A percentile compares a stretch with the other conserved stretches of the same genome.
Evolutionary conservation across 2,113 vertebrate genomes (phyloP).

Genomic region (Oriolus oriolus): DNA sequence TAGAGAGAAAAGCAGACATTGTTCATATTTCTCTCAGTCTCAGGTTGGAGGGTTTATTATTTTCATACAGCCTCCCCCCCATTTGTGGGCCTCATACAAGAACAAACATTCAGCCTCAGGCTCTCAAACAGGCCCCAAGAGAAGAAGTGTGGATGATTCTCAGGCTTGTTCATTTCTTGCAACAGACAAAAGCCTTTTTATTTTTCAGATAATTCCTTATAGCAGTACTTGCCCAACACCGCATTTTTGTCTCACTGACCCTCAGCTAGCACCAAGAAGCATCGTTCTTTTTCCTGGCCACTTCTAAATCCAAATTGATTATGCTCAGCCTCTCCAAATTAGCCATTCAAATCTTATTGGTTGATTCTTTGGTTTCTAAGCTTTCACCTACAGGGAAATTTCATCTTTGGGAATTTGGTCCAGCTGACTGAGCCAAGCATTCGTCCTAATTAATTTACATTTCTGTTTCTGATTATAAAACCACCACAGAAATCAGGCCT

Average conservation of each 20-base stretch:
- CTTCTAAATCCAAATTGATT: slow-evolving; percentile 19
- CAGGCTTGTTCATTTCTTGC: neutral
- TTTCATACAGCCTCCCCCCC: neutral
- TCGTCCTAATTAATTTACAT: neutral
- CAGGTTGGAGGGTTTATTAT: neutral
- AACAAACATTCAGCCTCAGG: neutral
- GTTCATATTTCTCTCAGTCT: neutral
- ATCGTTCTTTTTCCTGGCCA: neutral
- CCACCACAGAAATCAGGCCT: neutral
- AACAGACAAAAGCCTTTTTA: neutral
- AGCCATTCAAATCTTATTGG: slow-evolving; percentile 14
- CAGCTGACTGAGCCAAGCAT: neutral
- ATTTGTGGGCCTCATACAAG: neutral
- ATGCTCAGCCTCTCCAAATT: neutral
- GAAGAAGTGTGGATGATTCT: neutral
- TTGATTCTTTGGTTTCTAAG: slow-evolving; percentile 7
- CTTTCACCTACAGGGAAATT: neutral
- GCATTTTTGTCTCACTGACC: neutral
- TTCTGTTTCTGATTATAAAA: neutral
- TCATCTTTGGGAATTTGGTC: neutral
- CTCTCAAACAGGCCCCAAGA: neutral
- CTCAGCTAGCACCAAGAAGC: neutral
- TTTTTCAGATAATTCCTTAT: neutral
- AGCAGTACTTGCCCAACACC: neutral
- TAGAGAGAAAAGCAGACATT: neutral